These are phyloP conservation scores for Phortica okadai DNA, from an alignment of 2,888 invertebrate genomes.

Conservation along the genomic window DNA sequence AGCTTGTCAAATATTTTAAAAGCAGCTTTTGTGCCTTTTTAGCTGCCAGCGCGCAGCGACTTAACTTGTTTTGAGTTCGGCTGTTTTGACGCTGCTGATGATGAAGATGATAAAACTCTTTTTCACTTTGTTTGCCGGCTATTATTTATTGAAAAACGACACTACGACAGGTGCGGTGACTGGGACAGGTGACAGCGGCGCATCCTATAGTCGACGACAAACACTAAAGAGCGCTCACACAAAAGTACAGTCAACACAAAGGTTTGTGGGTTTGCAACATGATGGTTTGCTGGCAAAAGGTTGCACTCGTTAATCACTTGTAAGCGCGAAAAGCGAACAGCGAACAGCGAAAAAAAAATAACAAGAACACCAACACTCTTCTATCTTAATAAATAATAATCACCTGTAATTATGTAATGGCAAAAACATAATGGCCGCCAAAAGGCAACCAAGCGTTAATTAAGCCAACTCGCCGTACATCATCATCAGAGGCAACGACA, in stretches of 20 bases:
- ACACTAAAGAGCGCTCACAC: no score
- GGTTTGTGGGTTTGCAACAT: slow-evolving; percentile 8
- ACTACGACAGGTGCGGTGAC: slow-evolving; percentile 48
- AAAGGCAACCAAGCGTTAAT: slow-evolving; percentile 52
- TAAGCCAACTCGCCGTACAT: slow-evolving; percentile 26
- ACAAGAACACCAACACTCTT: slow-evolving; percentile 45
- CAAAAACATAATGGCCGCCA: slow-evolving; percentile 63
- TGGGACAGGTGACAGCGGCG: slow-evolving; percentile 28
- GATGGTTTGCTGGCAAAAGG: not conserved
- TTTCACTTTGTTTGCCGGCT: slow-evolving; percentile 1
- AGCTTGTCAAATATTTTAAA: slow-evolving; percentile 22
- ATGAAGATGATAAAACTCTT: slow-evolving; percentile 39
- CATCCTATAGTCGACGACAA: not conserved
- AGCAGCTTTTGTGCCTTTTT: slow-evolving; percentile 15
- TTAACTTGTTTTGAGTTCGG: not conserved
- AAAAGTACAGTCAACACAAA: slow-evolving; percentile 54
- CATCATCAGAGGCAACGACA: not conserved
- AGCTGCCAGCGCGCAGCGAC: slow-evolving; percentile 10
- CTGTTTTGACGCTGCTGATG: not conserved
- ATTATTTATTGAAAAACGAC: slow-evolving; percentile 50
- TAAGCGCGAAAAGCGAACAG: slow-evolving; percentile 15
- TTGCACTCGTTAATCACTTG: slow-evolving; percentile 55
- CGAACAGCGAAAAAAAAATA: slow-evolving; percentile 14
- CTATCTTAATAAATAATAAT: slow-evolving; percentile 67
- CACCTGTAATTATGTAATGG: slow-evolving; percentile 64